phyloP scores from a whole-genome alignment of 2,888 invertebrate genomes.

The Scaptomyza reducta region DNA sequence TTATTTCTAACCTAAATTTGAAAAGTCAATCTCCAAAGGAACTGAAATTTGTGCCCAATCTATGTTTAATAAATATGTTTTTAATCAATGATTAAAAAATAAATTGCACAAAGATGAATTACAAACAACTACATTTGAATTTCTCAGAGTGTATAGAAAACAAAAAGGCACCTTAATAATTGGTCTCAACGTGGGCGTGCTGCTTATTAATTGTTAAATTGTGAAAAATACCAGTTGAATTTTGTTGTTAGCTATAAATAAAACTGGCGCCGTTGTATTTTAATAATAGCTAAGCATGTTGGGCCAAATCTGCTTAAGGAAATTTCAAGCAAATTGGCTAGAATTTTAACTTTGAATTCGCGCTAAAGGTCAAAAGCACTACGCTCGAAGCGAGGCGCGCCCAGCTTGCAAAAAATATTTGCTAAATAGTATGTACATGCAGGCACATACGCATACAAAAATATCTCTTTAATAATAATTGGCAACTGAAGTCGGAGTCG shows the following conservation, averaged over 20 bases:
- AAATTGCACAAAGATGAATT: too few species aligned
- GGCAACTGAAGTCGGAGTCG: constrained; percentile 42
- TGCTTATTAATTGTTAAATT: constrained; percentile 65
- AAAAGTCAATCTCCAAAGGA: too few species aligned
- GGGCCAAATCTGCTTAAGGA: constrained; percentile 26
- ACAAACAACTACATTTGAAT: not conserved
- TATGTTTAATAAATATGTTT: too few species aligned
- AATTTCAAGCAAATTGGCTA: constrained; percentile 33
- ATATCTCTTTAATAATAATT: constrained; percentile 41
- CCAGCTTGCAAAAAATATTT: not conserved
- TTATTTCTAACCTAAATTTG: too few species aligned
- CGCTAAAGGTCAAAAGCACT: constrained; percentile 46
- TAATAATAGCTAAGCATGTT: constrained; percentile 41
- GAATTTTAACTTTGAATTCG: constrained; percentile 36
- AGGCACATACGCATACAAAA: constrained; percentile 23
- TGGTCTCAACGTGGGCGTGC: constrained; percentile 54
- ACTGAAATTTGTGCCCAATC: too few species aligned
- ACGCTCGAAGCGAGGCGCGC: constrained; percentile 33
- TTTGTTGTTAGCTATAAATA: constrained; percentile 13
- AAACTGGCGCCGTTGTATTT: constrained; percentile 49
- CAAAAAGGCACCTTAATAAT: constrained; percentile 25
- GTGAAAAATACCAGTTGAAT: constrained; percentile 30
- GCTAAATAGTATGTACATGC: not conserved
- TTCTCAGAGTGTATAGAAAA: not conserved
- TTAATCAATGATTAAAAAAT: too few species aligned